These are phyloP conservation scores for Drosophila tanythrix DNA, from an alignment of 2,888 invertebrate species.

Conservation along the genomic window DNA sequence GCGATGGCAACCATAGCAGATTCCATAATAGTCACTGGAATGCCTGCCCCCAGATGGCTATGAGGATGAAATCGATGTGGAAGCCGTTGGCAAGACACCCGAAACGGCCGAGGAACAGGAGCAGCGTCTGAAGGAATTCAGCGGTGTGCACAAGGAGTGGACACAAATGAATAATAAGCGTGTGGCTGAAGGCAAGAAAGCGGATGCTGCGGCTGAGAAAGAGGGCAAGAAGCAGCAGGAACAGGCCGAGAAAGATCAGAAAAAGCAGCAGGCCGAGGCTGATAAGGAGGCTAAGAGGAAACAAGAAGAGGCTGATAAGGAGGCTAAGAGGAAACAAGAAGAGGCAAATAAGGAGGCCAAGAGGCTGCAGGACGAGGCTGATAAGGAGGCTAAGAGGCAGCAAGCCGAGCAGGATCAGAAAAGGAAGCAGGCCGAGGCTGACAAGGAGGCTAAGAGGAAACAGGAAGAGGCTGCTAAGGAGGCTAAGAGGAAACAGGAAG, in stretches of 20 bases:
- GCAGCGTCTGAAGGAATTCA: slow-evolving; percentile 36
- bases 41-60: slow-evolving; percentile 70
- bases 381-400: slow-evolving; percentile 11
- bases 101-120: slow-evolving; percentile 45
- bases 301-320: slow-evolving; percentile 7
- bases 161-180: slow-evolving; percentile 23
- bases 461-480: too few species aligned
- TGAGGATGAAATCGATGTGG: slow-evolving; percentile 64
- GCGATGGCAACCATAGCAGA: slow-evolving; percentile 44
- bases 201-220: slow-evolving; percentile 23
- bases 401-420: background rate
- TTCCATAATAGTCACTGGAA: slow-evolving; percentile 64
- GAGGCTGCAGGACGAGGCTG: slow-evolving; percentile 4
- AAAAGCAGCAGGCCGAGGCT: slow-evolving; percentile 16
- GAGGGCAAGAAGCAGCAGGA: slow-evolving; percentile 22
- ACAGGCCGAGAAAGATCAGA: slow-evolving; percentile 32
- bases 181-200: slow-evolving; percentile 29
- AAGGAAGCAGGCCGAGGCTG: too few species aligned
- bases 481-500: too few species aligned
- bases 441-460: too few species aligned
- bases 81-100: slow-evolving; percentile 26
- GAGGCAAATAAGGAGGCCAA: slow-evolving; percentile 23
- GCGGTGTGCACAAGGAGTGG: slow-evolving; percentile 41
- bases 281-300: slow-evolving; percentile 13
- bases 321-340: slow-evolving; percentile 4